phyloP scores from a whole-genome alignment of 1,140 invertebrate genomes.

The Neodiprion lecontei region DNA sequence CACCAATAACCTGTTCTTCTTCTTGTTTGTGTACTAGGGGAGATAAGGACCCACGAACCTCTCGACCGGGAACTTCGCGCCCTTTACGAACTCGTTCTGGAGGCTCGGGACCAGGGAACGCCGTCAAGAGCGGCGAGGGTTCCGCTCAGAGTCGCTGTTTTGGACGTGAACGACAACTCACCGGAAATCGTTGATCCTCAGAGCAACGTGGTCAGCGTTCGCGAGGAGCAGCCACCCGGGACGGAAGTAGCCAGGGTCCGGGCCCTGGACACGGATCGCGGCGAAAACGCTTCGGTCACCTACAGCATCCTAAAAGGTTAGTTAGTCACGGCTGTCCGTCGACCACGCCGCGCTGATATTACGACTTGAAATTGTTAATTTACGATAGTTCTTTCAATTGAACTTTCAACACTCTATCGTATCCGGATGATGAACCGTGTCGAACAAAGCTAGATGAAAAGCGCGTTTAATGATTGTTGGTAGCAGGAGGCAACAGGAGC shows the following conservation, averaged over 20 bases:
- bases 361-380: background rate
- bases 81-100: slow-evolving; percentile 81
- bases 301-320: slow-evolving; percentile 85
- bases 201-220: slow-evolving; percentile 85
- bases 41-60: slow-evolving; percentile 80
- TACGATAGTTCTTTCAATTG: slow-evolving; percentile 2
- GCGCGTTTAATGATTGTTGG: background rate
- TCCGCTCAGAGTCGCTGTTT: slow-evolving; percentile 75
- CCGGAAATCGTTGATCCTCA: slow-evolving; percentile 88
- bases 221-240: slow-evolving; percentile 86
- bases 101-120: slow-evolving; percentile 85
- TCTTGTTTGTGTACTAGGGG: slow-evolving; percentile 66
- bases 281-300: slow-evolving; percentile 85
- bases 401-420: background rate
- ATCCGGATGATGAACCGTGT: background rate
- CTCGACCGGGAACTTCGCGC: slow-evolving; percentile 84
- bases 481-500: too few relatives aligned
- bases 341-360: background rate
- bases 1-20: too few relatives aligned
- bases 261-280: slow-evolving; percentile 86
- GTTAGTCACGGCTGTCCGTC: slow-evolving; percentile 17
- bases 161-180: slow-evolving; percentile 91
- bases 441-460: background rate
- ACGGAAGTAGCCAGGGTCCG: slow-evolving; percentile 85
- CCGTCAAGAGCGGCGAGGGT: slow-evolving; percentile 78